Conservation (phyloP, 2,797 vertebrate species). For the Hyperoplus lanceolatus region DNA sequence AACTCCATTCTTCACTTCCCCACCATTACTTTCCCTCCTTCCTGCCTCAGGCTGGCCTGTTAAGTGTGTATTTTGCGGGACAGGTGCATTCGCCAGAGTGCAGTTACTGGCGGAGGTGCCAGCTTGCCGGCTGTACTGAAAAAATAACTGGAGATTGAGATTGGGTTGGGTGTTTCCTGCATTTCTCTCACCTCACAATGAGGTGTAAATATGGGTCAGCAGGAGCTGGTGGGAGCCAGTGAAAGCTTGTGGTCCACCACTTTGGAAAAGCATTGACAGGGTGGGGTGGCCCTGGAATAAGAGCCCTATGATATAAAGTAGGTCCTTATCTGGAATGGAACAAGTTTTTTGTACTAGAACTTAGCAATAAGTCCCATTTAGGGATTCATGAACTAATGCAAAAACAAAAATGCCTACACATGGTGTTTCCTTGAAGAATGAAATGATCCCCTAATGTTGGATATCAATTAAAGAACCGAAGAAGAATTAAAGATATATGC, state of each 20-base stretch:
- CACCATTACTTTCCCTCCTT: constrained; percentile 14
- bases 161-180: constrained; percentile 62
- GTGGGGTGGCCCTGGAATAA: constrained; percentile 3
- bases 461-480: not conserved
- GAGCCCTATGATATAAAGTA: too few species aligned
- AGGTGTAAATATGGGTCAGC: constrained; percentile 56
- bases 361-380: constrained; percentile 19
- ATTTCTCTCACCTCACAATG: constrained; percentile 71
- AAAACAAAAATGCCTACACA: not conserved
- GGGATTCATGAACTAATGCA: constrained; percentile 7
- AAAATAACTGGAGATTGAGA: constrained; percentile 57
- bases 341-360: constrained; percentile 45
- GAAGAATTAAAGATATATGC: not conserved
- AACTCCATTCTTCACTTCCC: constrained; percentile 32
- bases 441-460: not conserved
- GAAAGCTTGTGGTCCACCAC: constrained; percentile 17
- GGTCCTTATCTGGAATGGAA: constrained; percentile 3
- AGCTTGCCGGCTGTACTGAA: constrained; percentile 43
- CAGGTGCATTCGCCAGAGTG: constrained; percentile 59
- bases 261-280: constrained; percentile 14
- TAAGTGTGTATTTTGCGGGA: constrained; percentile 34
- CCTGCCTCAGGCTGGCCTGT: constrained; percentile 14
- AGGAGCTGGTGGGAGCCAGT: constrained; percentile 23
- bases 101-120: constrained; percentile 36
- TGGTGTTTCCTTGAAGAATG: not conserved